A percentile compares a stretch with the other conserved stretches of the same genome.
These are phyloP conservation scores for Cryptoblepharus egeriae DNA, from an alignment of 2,797 vertebrate genomes.

Conservation along the genomic window DNA sequence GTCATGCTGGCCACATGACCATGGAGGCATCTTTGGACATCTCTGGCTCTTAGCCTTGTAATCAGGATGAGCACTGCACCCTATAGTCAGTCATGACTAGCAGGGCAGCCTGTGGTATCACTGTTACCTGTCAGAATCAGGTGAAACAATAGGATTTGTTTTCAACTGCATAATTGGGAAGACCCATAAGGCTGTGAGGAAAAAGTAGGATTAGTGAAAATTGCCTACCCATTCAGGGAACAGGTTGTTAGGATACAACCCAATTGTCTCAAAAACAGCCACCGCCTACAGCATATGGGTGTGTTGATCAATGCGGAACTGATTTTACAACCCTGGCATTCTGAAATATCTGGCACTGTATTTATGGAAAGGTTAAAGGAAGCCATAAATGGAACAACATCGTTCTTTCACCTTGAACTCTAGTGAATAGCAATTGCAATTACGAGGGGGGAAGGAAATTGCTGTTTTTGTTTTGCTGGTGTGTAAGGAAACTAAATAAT, in stretches of 20 bases:
- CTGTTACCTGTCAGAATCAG: too few relatives aligned
- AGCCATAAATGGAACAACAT: slow-evolving; percentile 51
- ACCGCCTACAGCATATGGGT: slow-evolving; percentile 75
- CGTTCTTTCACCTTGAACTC: slow-evolving; percentile 72
- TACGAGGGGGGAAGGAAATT: slow-evolving; percentile 67
- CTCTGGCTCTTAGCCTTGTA: too few relatives aligned
- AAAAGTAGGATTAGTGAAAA: too few relatives aligned
- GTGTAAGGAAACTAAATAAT: slow-evolving; percentile 65
- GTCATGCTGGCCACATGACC: too few relatives aligned
- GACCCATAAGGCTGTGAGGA: too few relatives aligned
- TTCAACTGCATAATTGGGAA: too few relatives aligned
- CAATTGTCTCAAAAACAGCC: slow-evolving; percentile 69
- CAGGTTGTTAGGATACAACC: not conserved
- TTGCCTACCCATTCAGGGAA: too few relatives aligned
- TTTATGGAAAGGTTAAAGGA: slow-evolving; percentile 70
- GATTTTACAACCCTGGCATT: slow-evolving; percentile 73
- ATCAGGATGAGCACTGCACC: too few relatives aligned
- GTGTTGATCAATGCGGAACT: slow-evolving; percentile 77
- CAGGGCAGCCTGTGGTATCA: too few relatives aligned
- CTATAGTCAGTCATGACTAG: too few relatives aligned
- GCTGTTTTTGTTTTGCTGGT: slow-evolving; percentile 53
- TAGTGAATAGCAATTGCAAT: slow-evolving; percentile 67
- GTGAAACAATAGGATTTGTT: too few relatives aligned
- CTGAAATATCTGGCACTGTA: slow-evolving; percentile 74
- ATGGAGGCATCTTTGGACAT: too few relatives aligned